Percentiles rank a stretch among this genome's conserved stretches.
phyloP scores from a whole-genome alignment of 2,888 invertebrate genomes.

The Eristalinus aeneus region DNA sequence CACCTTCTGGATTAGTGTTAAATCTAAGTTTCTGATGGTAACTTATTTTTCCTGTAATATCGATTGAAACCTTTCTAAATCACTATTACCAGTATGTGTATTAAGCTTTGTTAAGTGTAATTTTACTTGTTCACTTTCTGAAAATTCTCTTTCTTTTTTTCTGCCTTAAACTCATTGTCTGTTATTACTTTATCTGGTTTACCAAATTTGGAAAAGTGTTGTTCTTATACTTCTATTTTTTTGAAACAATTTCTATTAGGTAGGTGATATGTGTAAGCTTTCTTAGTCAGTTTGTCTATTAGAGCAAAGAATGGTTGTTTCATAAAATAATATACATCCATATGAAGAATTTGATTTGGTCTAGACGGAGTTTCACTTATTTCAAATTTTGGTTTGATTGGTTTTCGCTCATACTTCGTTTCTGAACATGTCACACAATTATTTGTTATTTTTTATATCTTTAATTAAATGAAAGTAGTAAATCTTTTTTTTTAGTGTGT shows the following conservation, averaged over 20 bases:
- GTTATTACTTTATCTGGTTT: background rate
- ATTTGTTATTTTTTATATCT: constrained; percentile 8
- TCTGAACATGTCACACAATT: background rate
- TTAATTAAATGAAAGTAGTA: background rate
- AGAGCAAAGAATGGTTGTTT: too few species aligned
- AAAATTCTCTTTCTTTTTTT: background rate
- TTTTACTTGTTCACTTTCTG: background rate
- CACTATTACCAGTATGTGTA: too few species aligned
- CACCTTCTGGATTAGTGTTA: constrained; percentile 6
- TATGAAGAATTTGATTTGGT: too few species aligned
- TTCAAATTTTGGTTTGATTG: too few species aligned
- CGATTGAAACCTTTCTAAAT: too few species aligned
- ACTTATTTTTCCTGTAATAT: constrained; percentile 23
- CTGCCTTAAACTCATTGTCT: background rate
- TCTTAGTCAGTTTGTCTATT: too few species aligned
- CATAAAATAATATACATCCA: too few species aligned
- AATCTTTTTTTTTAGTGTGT: constrained; percentile 9
- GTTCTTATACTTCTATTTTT: background rate
- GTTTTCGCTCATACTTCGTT: too few species aligned
- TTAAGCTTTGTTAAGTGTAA: background rate
- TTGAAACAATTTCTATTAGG: background rate
- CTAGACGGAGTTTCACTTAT: too few species aligned
- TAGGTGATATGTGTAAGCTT: background rate
- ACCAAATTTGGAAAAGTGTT: background rate
- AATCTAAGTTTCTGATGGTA: background rate